Percentiles rank a stretch among this genome's conserved stretches.
phyloP scores from a whole-genome alignment of 2,888 invertebrate species.

The Dynastes maya region DNA sequence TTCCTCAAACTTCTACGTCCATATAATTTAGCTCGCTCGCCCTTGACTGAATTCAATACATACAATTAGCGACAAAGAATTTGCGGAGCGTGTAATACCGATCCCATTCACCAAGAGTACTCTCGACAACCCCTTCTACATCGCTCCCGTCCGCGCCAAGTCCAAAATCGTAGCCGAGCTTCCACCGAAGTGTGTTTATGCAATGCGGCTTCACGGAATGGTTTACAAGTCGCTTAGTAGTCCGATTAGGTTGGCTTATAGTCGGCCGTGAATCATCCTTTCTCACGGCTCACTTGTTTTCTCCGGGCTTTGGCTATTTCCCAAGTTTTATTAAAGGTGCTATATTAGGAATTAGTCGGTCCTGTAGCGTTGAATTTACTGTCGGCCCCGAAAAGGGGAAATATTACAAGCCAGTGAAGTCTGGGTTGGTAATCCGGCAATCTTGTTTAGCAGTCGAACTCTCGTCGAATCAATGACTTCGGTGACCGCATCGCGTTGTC shows the following conservation, averaged over 20 bases:
- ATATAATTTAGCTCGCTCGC: neutral
- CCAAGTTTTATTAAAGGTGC: slow-evolving; percentile 59
- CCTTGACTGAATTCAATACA: slow-evolving; percentile 32
- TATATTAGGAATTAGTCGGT: slow-evolving; percentile 55
- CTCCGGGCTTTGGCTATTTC: slow-evolving; percentile 58
- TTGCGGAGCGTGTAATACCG: slow-evolving; percentile 49
- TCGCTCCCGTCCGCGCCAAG: neutral
- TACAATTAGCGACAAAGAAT: slow-evolving; percentile 52
- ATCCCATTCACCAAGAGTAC: slow-evolving; percentile 22
- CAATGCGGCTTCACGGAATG: slow-evolving; percentile 54
- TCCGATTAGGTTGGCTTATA: slow-evolving; percentile 60
- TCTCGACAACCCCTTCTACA: slow-evolving; percentile 6
- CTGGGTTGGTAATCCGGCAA: slow-evolving; percentile 27
- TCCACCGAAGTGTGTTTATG: slow-evolving; percentile 52
- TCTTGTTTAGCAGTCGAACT: slow-evolving; percentile 34
- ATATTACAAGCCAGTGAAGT: slow-evolving; percentile 8
- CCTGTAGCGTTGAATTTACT: slow-evolving; percentile 46
- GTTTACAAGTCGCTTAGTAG: slow-evolving; percentile 61
- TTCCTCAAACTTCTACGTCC: neutral
- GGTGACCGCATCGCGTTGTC: neutral
- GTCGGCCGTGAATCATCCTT: slow-evolving; percentile 60
- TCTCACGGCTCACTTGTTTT: slow-evolving; percentile 57
- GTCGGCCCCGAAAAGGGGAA: neutral
- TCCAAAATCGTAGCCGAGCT: slow-evolving; percentile 23
- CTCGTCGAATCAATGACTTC: slow-evolving; percentile 25